Evolutionary conservation across 2,113 vertebrate genomes (phyloP), one percentile per base, ranked within the genome.

Genomic region (Pseudorectes ferrugineus): DNA sequence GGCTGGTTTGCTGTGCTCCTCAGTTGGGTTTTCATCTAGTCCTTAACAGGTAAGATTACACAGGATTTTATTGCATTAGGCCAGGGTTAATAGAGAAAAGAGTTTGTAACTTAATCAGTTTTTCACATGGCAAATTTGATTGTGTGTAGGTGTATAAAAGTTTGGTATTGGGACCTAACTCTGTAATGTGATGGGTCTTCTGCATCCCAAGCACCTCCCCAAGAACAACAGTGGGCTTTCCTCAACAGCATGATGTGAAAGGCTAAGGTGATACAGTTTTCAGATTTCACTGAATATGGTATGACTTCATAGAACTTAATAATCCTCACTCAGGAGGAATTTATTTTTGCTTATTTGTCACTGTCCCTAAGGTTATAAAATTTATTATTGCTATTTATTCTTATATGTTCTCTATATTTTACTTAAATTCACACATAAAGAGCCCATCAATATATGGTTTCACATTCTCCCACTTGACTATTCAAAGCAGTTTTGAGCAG

Each of bases 211-310:
- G 12, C 7, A 29, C 18, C 23, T 43, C 35, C 62, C 23, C 12
- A 25, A 1, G 0, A 10, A 9, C 24, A 28, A 1, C 15, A 4
- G 4, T 26, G 7, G 12, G 9, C 12, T 65, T 42, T 67, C 38
- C 45, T 67, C 43, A 33, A 25, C 8, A 51, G 7, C 5, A 3
- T 18, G 6, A n/a, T 54, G 12, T 23, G 43, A 75, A 81, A 71
- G 4, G 3, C 26, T 48, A 33, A 35, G 25, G 6, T 6, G 4
- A 22, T 38, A 35, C 4, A 66, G 20, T 21, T 31, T 75, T 38
- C 40, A 49, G 9, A 68, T 74, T 67, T 62, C 26, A 40, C 14
- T 25, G 14, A 24, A 17, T 45, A 17, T 10, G 2, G 8, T 23
- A 51, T 21, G 52, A 54, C 16, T 85, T 52, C 52, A 68, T 1